A percentile compares a stretch with the other conserved stretches of the same genome.
Evolutionary conservation across 2,888 invertebrate species (phyloP).

Genomic region (Panorpa germanica): DNA sequence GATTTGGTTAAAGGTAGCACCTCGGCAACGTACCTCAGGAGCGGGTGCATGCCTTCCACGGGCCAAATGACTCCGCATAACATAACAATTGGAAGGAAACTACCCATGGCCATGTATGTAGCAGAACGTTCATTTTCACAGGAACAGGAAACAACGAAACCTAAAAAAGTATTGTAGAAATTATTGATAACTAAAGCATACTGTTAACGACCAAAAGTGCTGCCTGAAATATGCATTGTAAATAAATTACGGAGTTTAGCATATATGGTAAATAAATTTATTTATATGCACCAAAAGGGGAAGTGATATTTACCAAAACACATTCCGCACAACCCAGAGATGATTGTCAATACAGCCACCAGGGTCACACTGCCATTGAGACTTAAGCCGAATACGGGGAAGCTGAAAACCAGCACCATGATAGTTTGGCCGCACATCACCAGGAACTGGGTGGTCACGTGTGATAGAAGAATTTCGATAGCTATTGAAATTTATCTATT

Average conservation of each 20-base stretch:
- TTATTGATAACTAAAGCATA: not conserved
- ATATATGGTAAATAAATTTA: not conserved
- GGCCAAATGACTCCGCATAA: conserved; percentile 90
- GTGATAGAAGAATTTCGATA: conserved; percentile 70
- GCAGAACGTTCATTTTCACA: conserved; percentile 72
- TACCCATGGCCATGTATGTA: conserved; percentile 69
- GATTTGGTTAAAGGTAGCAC: conserved; percentile 73
- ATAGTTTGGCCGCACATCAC: conserved; percentile 71
- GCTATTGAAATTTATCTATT: conserved; percentile 42
- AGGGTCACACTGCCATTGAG: conserved; percentile 54
- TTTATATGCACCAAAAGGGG: not conserved
- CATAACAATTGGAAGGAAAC: conserved; percentile 70
- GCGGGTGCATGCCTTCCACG: conserved; percentile 72
- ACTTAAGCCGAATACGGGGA: conserved; percentile 59
- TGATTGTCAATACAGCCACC: conserved; percentile 53
- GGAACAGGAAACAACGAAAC: conserved; percentile 62
- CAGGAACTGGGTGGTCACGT: conserved; percentile 72
- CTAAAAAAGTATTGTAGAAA: conserved; percentile 23
- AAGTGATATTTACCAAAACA: conserved; percentile 47
- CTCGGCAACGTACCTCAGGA: conserved; percentile 50
- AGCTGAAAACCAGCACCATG: conserved; percentile 60
- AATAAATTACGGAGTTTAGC: conserved; percentile 1
- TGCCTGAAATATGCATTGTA: too few species aligned
- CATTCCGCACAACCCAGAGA: conserved; percentile 87
- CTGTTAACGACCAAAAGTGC: too few species aligned